A percentile compares a stretch with the other conserved stretches of the same genome.
phyloP scores from a whole-genome alignment of 2,113 vertebrate species.

The Ammodytes dubius region DNA sequence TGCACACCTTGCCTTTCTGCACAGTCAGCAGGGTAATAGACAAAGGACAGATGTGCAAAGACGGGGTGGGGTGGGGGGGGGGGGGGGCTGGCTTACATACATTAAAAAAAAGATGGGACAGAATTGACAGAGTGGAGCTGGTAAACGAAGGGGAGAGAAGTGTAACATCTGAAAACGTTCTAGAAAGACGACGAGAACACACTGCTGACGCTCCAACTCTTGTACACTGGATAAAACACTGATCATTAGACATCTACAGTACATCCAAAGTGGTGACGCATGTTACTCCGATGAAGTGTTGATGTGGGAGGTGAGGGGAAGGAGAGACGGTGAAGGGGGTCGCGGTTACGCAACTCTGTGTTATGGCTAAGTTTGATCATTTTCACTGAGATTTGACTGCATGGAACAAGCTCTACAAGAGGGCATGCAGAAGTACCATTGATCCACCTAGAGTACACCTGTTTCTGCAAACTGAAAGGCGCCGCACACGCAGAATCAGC shows the following conservation, averaged over 20 bases:
- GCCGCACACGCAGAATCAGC: slow-evolving; percentile 3
- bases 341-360: slow-evolving; percentile 33
- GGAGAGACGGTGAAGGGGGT: slow-evolving; percentile 36
- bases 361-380: slow-evolving; percentile 6
- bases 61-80: not conserved
- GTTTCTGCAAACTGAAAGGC: slow-evolving; percentile 3
- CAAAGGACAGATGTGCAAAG: slow-evolving; percentile 16
- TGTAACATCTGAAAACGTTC: slow-evolving; percentile 19
- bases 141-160: not conserved
- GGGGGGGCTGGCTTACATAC: not conserved
- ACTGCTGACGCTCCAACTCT: slow-evolving; percentile 23
- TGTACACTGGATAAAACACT: slow-evolving; percentile 23
- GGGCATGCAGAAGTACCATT: not conserved
- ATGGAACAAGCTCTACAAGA: slow-evolving; percentile 6
- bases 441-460: slow-evolving; percentile 9
- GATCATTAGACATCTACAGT: slow-evolving; percentile 11
- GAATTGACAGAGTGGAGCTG: slow-evolving; percentile 26
- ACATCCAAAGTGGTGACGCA: slow-evolving; percentile 46
- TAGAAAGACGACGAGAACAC: slow-evolving; percentile 23
- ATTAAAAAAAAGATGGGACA: slow-evolving; percentile 29
- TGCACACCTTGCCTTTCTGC: slow-evolving; percentile 28
- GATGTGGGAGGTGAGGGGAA: slow-evolving; percentile 41
- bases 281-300: slow-evolving; percentile 33
- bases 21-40: slow-evolving; percentile 32
- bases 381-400: slow-evolving; percentile 19